These are phyloP conservation scores for Poecile montanus DNA, from an alignment of 2,797 vertebrate genomes.

Conservation along the genomic window DNA sequence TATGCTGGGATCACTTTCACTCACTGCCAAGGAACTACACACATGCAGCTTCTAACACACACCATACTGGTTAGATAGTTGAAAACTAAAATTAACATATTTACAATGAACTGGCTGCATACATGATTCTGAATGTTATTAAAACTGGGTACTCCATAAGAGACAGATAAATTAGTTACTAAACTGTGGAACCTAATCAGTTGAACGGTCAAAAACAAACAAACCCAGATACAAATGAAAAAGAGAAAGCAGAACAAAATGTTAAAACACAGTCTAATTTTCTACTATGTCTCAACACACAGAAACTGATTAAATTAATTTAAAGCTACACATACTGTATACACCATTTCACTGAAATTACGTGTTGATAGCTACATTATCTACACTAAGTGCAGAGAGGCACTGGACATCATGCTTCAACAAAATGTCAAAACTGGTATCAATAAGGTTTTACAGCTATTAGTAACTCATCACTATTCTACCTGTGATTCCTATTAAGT, in stretches of 20 bases:
- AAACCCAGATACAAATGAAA: not conserved
- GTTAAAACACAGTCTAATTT: slow-evolving; percentile 44
- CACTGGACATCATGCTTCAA: slow-evolving; percentile 92
- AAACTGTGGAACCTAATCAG: slow-evolving; percentile 10
- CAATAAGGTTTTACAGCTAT: slow-evolving; percentile 78
- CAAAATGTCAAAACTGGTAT: slow-evolving; percentile 80
- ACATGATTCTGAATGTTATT: slow-evolving; percentile 41
- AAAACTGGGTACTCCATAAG: slow-evolving; percentile 19
- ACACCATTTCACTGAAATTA: slow-evolving; percentile 84
- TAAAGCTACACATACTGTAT: slow-evolving; percentile 74
- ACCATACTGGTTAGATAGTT: slow-evolving; percentile 28
- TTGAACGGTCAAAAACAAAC: slow-evolving; percentile 17
- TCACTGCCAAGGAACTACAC: slow-evolving; percentile 31
- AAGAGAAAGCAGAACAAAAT: not conserved
- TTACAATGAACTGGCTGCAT: slow-evolving; percentile 62
- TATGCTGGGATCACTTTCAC: slow-evolving; percentile 16
- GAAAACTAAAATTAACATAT: slow-evolving; percentile 62
- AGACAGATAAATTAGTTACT: slow-evolving; percentile 37
- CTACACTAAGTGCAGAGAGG: slow-evolving; percentile 91
- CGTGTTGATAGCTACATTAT: slow-evolving; percentile 87
- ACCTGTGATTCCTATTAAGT: slow-evolving; percentile 74
- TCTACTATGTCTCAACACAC: slow-evolving; percentile 82
- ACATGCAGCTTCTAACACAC: slow-evolving; percentile 11
- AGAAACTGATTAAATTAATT: slow-evolving; percentile 77
- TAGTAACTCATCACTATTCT: slow-evolving; percentile 75